These are phyloP conservation scores for Buathra laborator DNA, from an alignment of 2,888 invertebrate species.

Conservation along the genomic window DNA sequence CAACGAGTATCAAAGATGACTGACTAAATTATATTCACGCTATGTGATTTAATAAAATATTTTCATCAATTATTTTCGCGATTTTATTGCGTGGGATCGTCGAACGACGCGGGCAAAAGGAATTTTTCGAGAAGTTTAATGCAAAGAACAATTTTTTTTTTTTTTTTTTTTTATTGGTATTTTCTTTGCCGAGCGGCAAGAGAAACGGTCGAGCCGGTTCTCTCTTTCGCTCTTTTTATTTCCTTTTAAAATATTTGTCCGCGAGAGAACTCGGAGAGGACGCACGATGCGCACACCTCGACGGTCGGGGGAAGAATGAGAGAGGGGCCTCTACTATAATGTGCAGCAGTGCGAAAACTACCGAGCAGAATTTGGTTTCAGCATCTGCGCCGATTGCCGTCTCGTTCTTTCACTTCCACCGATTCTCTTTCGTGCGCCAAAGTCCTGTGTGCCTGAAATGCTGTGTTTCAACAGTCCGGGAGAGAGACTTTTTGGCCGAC, in stretches of 20 bases:
- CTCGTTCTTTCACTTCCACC: constrained; percentile 1
- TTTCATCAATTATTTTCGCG: background rate
- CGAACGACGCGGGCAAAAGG: no score
- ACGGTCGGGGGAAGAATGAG: constrained; percentile 80
- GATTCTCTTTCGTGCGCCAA: constrained; percentile 21
- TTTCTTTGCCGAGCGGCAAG: constrained; percentile 1
- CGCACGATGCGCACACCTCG: constrained; percentile 74
- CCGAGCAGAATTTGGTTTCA: background rate
- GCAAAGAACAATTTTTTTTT: background rate
- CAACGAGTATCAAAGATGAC: background rate
- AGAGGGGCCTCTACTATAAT: constrained; percentile 19
- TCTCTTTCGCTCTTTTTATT: constrained; percentile 12
- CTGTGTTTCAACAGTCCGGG: constrained; percentile 17
- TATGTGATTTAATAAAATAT: background rate
- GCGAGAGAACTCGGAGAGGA: constrained; percentile 50
- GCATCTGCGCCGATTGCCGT: background rate
- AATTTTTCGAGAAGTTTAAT: background rate
- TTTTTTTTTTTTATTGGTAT: background rate
- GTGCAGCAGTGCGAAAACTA: background rate
- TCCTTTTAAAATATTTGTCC: constrained; percentile 47
- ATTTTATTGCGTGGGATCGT: background rate
- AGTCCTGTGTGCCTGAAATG: constrained; percentile 23
- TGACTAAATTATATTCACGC: background rate
- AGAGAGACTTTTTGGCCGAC: constrained; percentile 1
- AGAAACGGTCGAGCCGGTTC: constrained; percentile 54